These are phyloP conservation scores for Bombus balteatus DNA, from an alignment of 1,140 invertebrate species.

Conservation along the genomic window DNA sequence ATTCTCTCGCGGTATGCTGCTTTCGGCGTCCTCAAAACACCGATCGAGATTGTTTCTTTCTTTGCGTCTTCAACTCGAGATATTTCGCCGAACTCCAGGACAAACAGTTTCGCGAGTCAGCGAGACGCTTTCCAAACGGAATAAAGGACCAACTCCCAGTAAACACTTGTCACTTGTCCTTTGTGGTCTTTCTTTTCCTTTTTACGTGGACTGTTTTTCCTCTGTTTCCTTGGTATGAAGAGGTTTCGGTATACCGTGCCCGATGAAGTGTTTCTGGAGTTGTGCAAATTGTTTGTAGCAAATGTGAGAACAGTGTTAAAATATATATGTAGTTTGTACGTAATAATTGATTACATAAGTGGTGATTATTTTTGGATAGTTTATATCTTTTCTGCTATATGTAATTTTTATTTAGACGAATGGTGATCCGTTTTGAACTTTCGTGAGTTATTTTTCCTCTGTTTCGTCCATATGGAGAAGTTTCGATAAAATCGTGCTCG, in stretches of 20 bases:
- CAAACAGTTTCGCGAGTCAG: conserved; percentile 28
- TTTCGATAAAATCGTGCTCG: too few species aligned
- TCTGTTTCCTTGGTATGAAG: too few species aligned
- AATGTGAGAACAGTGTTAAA: background rate
- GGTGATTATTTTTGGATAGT: background rate
- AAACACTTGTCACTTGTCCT: conserved; percentile 32
- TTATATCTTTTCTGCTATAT: background rate
- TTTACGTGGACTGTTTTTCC: background rate
- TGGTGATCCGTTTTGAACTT: too few species aligned
- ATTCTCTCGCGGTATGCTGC: background rate
- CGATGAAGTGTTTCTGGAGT: background rate
- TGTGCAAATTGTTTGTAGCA: background rate
- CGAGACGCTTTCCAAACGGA: conserved; percentile 9
- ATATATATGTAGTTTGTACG: background rate
- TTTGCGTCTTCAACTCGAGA: background rate
- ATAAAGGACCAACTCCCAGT: conserved; percentile 14
- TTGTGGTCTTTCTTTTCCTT: background rate
- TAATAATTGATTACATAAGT: background rate
- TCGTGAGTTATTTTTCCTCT: too few species aligned
- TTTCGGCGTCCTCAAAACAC: background rate
- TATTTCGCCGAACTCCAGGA: background rate
- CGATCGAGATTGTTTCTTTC: conserved; percentile 29
- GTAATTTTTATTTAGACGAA: too few species aligned
- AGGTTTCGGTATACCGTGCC: too few species aligned
- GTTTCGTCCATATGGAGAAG: too few species aligned